Evolutionary conservation across 2,797 vertebrate species (phyloP), one percentile per base, ranked within the genome.

Genomic region (Syngnathus rostellatus): DNA sequence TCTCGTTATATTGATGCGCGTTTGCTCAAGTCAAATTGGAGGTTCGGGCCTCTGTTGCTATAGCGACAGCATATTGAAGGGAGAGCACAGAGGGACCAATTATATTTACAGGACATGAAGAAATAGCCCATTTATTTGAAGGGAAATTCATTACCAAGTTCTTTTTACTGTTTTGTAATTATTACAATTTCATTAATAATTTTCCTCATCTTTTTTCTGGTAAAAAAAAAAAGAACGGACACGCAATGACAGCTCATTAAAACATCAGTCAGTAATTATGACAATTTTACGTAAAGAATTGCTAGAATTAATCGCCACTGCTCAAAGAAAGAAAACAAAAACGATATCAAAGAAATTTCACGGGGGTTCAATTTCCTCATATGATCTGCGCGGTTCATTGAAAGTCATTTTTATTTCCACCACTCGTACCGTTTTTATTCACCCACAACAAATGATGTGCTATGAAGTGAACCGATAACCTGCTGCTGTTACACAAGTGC

Each of bases 71-170:
- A 77, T 81, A 80, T 68, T 70, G 67, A 61, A 68, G 69, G 53
- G 61, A n/a, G 38, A 68, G 66, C 84, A 64, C 84, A 69, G 39
- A 72, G 87, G 87, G 83, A 82, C 85, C 84, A 88, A 88, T 89
- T 88, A 87, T 81, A 60, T 74, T 58, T 69, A 64, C 65, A 61
- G 10, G 75, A 73, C 72, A 66, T 73, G 62, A 60, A 54, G 38
- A 45, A 16, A 1, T 58, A 55, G 10, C 2, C 51, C n/a, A 23
- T 40, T 53, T 58, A 54, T 69, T 39, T 65, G 31, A 46, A 67
- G 39, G 68, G 38, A 73, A 75, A 62, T 74, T 73, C 41, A 74
- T 57, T 46, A 5, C 12, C 45, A 12, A 14, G 0, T 16, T 46
- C 1, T 46, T 46, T 46, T 16, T 16, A 46, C 45, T 16, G 12